Evolutionary conservation across 2,888 invertebrate genomes (phyloP), one percentile per base, ranked within the genome.

Genomic region (Serrognathus titanus): DNA sequence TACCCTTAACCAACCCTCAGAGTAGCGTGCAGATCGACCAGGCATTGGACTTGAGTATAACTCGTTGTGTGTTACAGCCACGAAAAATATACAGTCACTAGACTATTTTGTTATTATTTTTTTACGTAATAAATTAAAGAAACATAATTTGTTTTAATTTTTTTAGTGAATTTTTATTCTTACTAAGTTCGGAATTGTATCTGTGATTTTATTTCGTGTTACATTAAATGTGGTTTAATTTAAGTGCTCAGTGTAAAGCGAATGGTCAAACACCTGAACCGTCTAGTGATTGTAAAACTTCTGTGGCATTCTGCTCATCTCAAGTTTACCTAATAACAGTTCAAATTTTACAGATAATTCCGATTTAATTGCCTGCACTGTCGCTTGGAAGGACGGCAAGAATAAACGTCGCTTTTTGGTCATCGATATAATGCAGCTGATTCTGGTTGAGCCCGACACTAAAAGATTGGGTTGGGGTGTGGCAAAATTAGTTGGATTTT

Each of bases 381-480:
- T 98, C 38, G 86, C 94, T 24, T 88, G 88, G 70, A 92, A 93
- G 73, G 96, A 97, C 68, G 90, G 91, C 31, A 88, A 88, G 35
- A 94, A 93, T 80, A 90, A 91, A 63, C 85, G 95, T 41, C 61
- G 97, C n/a, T 99, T 99, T 76, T 80, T 99, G 49, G 98, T 98
- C 0, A 97, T 98, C 43, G 98, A 98, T 75, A 86, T 90, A 13
- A 84, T 95, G 49, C 99, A 99, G 76, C 82, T 99, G 64, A 97
- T 99, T 62, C 82, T 99, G 10, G 98, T 99, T 0, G 98, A 99
- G 72, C 99, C 99, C 0, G 98, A 99, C 74, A 88, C 90, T 43
- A 92, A 92, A 70, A 84, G 92, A 56, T 81, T 98, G 20, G 99
- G 99, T 0, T 99, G 97, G 96, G 99, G 98, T 11, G 92, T 98